phyloP scores from a whole-genome alignment of 1,140 invertebrate species.

The Drosophila bocki region DNA sequence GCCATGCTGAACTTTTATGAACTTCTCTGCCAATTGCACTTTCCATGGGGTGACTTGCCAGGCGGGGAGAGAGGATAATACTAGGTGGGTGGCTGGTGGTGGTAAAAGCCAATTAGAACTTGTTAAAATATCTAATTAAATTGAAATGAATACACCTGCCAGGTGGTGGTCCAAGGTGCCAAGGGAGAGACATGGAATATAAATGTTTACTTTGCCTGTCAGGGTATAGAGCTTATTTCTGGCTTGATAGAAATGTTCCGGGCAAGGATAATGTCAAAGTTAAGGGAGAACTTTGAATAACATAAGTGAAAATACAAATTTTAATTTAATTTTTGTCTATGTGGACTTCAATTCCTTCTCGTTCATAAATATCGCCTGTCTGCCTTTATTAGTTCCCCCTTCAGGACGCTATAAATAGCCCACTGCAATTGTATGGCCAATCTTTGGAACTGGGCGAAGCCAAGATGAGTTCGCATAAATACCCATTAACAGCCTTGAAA shows the following conservation, averaged over 20 bases:
- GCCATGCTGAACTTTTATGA: constrained; percentile 22
- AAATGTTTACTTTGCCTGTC: constrained; percentile 6
- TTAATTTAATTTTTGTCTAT: background rate
- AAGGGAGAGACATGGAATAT: background rate
- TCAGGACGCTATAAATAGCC: constrained; percentile 4
- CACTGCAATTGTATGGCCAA: constrained; percentile 46
- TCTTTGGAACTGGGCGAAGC: constrained; percentile 4
- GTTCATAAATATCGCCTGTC: constrained; percentile 1
- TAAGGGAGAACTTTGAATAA: background rate
- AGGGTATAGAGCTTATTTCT: background rate
- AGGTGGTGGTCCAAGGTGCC: background rate
- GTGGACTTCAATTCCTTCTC: too few relatives aligned
- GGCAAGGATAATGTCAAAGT: background rate
- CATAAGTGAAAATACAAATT: background rate
- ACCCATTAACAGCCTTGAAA: constrained; percentile 14
- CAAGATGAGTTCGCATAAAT: constrained; percentile 14
- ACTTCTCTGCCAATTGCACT: constrained; percentile 36
- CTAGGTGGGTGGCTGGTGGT: background rate
- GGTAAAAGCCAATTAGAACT: constrained; percentile 34
- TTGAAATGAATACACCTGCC: constrained; percentile 26
- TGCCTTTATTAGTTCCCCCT: background rate
- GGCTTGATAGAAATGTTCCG: background rate
- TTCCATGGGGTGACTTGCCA: background rate
- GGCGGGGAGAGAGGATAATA: background rate
- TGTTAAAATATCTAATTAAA: constrained; percentile 44